These are phyloP conservation scores for Macrophya annulata DNA, from an alignment of 2,888 invertebrate species.

Conservation along the genomic window DNA sequence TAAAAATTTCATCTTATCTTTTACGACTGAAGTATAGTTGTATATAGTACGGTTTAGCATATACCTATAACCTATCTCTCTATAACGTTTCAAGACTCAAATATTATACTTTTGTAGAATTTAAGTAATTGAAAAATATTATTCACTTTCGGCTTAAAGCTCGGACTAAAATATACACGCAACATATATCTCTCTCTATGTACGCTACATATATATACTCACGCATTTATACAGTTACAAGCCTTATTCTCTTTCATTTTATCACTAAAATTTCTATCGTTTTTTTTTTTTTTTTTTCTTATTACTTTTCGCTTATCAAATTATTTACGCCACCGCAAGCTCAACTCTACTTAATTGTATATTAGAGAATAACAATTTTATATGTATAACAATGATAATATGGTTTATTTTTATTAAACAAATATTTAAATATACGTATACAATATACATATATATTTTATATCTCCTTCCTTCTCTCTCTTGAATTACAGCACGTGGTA, in stretches of 20 bases:
- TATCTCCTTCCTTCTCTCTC: not conserved
- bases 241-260: not conserved
- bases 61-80: not conserved
- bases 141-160: not conserved
- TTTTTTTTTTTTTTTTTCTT: too few relatives aligned
- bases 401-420: not conserved
- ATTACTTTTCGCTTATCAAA: not conserved
- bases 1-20: not conserved
- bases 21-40: not conserved
- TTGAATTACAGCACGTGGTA: not conserved
- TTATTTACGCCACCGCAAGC: not conserved
- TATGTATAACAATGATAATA: not conserved
- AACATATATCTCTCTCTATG: too few relatives aligned
- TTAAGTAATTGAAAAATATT: constrained; percentile 12
- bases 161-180: too few relatives aligned
- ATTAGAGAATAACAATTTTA: not conserved
- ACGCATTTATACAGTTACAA: not conserved
- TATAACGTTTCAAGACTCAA: not conserved
- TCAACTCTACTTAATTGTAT: not conserved
- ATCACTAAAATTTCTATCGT: too few relatives aligned
- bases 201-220: not conserved
- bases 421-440: not conserved
- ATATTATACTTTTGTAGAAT: not conserved
- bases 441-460: not conserved
- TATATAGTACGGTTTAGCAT: not conserved